Evolutionary conservation across 2,113 vertebrate genomes (phyloP).

Genomic region (Delphinapterus leucas): DNA sequence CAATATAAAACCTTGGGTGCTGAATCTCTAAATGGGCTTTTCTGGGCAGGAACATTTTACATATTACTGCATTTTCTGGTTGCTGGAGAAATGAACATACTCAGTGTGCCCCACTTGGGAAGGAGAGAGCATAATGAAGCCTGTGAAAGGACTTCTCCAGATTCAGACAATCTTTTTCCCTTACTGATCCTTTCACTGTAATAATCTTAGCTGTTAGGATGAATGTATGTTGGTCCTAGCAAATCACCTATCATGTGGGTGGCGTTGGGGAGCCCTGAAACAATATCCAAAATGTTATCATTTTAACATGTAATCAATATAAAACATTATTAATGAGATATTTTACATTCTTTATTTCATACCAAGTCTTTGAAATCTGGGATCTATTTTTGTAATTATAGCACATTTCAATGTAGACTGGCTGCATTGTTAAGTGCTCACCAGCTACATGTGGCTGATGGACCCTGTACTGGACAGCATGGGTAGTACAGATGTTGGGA

Average conservation of each 20-base stretch:
- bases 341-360: background rate
- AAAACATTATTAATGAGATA: background rate
- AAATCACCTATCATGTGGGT: background rate
- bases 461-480: too few relatives aligned
- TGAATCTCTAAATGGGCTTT: background rate
- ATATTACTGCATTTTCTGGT: background rate
- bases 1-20: background rate
- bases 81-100: background rate
- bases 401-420: background rate
- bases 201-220: background rate
- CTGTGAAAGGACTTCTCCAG: background rate
- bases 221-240: background rate
- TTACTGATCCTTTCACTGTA: background rate
- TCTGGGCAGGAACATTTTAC: background rate
- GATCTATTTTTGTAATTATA: background rate
- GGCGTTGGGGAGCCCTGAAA: background rate
- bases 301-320: background rate
- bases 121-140: background rate
- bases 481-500: background rate
- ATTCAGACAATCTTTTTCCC: background rate
- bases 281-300: background rate
- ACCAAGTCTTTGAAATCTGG: background rate
- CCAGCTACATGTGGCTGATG: accelerated
- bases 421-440: background rate
- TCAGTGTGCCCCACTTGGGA: background rate